Evolutionary conservation across 1,140 invertebrate genomes (phyloP), one percentile per base, ranked within the genome.

Genomic region (Aplysia californica): DNA sequence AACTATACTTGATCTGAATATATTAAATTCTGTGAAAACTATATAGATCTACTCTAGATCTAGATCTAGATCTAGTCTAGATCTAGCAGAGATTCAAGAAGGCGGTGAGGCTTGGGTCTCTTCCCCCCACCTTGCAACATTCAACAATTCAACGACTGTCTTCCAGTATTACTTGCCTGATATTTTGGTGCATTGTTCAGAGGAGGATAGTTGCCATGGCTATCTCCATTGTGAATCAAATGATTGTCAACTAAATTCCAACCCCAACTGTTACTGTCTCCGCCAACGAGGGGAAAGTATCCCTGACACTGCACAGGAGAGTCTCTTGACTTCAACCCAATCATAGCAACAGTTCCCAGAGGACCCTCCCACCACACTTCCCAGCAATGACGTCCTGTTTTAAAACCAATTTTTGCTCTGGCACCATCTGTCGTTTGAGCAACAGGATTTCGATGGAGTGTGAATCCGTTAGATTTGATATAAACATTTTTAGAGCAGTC

Each of bases 301-400:
- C 98, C 97, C 84, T 95, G 95, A 89, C 95, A 96, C 79, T 93
- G 92, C 64, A 98, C 90, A 35, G 95, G 93, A 26, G 97, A 96
- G 87, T 98, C 95, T 91, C 96, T 97, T 2, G 97, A 98, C 35
- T 97, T 96, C 82, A 99, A 95, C 39, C 98, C 88, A 21, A 90
- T 85, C 68, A 90, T 87, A 26, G 88, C 88, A n/a, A 89, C 87
- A 18, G 88, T 89, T 36, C 89, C 98, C 41, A 99, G 90, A 0
- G 98, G 98, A 29, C 98, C 98, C 92, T 99, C 97, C 98, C 98
- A 99, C 87, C 98, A 97, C 0, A 99, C 95, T 91, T 99, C 97
- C 97, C 97, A 99, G 3, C 96, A 95, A 91, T 99, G 98, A 80
- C 97, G 92, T 5, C 98, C 98, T 86, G 94, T 93, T 79, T 93